Conservation (phyloP, 2,797 vertebrate species). For the Enteromius thamalakanensis region DNA sequence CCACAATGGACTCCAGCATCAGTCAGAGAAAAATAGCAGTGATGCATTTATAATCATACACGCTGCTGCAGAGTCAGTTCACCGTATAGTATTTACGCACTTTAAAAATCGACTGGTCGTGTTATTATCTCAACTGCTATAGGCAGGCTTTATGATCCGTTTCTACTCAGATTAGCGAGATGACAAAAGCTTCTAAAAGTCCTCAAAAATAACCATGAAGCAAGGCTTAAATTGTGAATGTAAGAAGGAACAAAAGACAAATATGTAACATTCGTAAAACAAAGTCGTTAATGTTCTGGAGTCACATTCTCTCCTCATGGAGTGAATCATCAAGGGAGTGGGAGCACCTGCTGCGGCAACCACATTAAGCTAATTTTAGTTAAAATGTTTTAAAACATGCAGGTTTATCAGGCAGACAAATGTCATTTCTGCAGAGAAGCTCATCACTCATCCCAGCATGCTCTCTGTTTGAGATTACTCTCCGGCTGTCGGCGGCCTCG, state of each 20-base stretch:
- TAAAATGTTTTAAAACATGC: conserved; percentile 54
- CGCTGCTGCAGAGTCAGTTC: not conserved
- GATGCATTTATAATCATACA: not conserved
- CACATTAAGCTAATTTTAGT: conserved; percentile 56
- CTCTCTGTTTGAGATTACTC: conserved; percentile 50
- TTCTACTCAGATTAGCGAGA: not conserved
- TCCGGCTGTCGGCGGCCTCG: conserved; percentile 41
- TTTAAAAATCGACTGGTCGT: not conserved
- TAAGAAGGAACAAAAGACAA: conserved; percentile 27
- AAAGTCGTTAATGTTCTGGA: conserved; percentile 35
- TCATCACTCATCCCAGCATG: conserved; percentile 60
- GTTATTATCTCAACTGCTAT: not conserved
- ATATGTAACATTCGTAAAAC: conserved; percentile 41
- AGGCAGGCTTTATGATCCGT: not conserved
- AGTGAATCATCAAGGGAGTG: conserved; percentile 37
- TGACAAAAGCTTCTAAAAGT: not conserved
- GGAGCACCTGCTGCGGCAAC: conserved; percentile 44
- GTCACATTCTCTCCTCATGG: conserved; percentile 17
- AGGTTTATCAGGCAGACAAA: conserved; percentile 46
- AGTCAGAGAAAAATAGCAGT: conserved; percentile 25
- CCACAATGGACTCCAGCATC: conserved; percentile 11
- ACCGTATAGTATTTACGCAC: not conserved
- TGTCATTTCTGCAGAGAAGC: conserved; percentile 46
- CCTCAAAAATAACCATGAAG: conserved; percentile 2
- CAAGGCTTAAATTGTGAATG: conserved; percentile 11